Percentiles rank a stretch among this genome's conserved stretches.
These are phyloP conservation scores for Drosophila asahinai DNA, from an alignment of 1,140 invertebrate genomes.

Conservation along the genomic window DNA sequence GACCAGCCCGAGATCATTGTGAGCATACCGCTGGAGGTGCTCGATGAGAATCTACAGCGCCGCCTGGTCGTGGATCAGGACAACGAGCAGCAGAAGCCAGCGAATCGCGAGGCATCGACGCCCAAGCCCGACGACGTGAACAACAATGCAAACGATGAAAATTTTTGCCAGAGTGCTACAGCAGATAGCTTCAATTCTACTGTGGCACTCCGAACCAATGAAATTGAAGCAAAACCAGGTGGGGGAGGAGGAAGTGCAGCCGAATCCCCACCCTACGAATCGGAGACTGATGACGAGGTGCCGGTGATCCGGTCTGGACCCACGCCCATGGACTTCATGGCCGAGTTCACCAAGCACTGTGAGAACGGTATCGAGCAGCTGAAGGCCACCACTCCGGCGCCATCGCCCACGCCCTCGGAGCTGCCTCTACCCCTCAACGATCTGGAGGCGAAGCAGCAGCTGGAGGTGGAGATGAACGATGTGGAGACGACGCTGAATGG, in stretches of 20 bases:
- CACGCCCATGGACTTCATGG: conserved; percentile 68
- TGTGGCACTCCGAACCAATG: conserved; percentile 63
- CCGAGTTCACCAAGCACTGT: conserved; percentile 71
- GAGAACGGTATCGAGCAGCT: conserved; percentile 47
- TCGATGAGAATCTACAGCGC: conserved; percentile 59
- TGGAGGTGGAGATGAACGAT: conserved; percentile 77
- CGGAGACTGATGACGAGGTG: conserved; percentile 5
- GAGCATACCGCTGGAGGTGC: conserved; percentile 61
- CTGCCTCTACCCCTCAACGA: conserved; percentile 43
- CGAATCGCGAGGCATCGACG: neutral
- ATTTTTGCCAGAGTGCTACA: conserved; percentile 81
- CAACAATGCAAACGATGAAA: conserved; percentile 69
- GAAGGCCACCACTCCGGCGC: conserved; percentile 21
- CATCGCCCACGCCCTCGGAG: conserved; percentile 8
- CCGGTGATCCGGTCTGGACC: conserved; percentile 9
- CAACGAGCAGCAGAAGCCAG: neutral
- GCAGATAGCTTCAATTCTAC: conserved; percentile 81
- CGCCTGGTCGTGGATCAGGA: conserved; percentile 32
- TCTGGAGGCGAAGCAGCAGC: conserved; percentile 59
- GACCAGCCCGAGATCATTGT: conserved; percentile 55
- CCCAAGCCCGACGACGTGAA: conserved; percentile 61
- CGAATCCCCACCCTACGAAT: conserved; percentile 9
- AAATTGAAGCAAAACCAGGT: conserved; percentile 65
- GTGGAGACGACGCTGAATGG: conserved; percentile 80
- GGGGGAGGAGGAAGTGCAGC: neutral